These are phyloP conservation scores for Rhizoglyphus robini DNA, from an alignment of 1,140 invertebrate genomes.

Conservation along the genomic window DNA sequence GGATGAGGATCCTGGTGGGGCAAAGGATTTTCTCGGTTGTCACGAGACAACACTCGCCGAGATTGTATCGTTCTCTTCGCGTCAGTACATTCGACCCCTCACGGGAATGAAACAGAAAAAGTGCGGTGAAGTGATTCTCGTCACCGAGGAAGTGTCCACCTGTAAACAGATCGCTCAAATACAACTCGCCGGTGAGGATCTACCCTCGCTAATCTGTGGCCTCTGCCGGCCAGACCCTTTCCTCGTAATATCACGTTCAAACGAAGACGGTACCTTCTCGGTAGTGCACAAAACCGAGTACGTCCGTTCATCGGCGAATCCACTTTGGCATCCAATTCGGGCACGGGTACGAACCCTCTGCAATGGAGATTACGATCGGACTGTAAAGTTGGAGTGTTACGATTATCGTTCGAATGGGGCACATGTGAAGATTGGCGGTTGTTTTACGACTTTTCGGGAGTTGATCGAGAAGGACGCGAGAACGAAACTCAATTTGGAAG, in stretches of 20 bases:
- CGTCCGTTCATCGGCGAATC: constrained; percentile 42
- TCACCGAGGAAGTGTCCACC: constrained; percentile 38
- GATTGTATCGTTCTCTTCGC: constrained; percentile 35
- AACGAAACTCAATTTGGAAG: background rate
- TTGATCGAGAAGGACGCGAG: background rate
- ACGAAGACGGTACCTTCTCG: constrained; percentile 31
- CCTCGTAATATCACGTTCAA: constrained; percentile 29
- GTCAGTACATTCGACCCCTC: constrained; percentile 29
- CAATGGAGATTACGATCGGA: constrained; percentile 46
- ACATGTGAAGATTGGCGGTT: constrained; percentile 19
- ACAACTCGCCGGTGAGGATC: constrained; percentile 35
- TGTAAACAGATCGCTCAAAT: constrained; percentile 39
- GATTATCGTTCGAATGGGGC: constrained; percentile 21
- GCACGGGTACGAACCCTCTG: constrained; percentile 42
- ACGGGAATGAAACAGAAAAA: constrained; percentile 5
- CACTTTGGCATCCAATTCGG: constrained; percentile 43
- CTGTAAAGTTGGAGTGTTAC: constrained; percentile 26
- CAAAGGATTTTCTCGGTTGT: constrained; percentile 42
- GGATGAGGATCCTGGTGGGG: constrained; percentile 26
- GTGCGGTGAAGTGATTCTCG: constrained; percentile 31
- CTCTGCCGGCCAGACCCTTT: constrained; percentile 45
- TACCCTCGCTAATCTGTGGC: constrained; percentile 41
- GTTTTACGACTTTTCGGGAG: constrained; percentile 18
- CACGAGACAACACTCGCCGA: constrained; percentile 40
- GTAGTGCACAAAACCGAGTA: constrained; percentile 43